Evolutionary conservation across 2,113 vertebrate genomes (phyloP).

Genomic region (Thamnophis sirtalis): DNA sequence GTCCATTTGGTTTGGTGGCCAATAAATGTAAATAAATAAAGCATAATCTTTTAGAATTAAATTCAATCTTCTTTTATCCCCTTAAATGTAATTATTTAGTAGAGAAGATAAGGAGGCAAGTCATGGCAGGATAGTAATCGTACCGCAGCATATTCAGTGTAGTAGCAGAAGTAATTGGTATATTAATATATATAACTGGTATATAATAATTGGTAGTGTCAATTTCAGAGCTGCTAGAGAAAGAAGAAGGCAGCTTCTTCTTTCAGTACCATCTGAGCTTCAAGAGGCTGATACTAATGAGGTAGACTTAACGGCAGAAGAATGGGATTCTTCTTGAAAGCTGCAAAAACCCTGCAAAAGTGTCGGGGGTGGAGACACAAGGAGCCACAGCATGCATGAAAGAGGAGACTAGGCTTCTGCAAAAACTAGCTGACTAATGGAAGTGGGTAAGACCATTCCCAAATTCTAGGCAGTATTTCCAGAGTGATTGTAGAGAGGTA

Average conservation of each 20-base stretch:
- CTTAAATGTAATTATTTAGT: background rate
- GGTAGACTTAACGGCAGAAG: background rate
- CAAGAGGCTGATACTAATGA: background rate
- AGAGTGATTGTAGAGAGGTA: background rate
- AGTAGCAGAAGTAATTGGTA: background rate
- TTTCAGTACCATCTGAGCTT: background rate
- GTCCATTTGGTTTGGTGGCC: background rate
- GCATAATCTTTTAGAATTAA: background rate
- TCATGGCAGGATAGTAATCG: background rate
- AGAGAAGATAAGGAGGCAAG: background rate
- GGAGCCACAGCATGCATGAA: background rate
- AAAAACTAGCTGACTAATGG: background rate
- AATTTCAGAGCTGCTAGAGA: background rate
- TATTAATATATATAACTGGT: no score
- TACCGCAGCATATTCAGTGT: background rate
- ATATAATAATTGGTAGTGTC: background rate
- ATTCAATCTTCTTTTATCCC: background rate
- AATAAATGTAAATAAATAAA: background rate
- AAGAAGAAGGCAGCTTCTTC: background rate
- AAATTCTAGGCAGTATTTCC: background rate
- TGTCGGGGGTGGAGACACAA: fast-evolving
- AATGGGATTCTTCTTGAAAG: background rate
- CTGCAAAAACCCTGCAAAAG: background rate
- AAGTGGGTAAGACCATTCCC: background rate
- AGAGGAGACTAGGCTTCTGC: background rate